Percentiles rank a stretch among this genome's conserved stretches.
These are phyloP conservation scores for Drosophila burlai DNA, from an alignment of 1,140 invertebrate species.

Conservation along the genomic window DNA sequence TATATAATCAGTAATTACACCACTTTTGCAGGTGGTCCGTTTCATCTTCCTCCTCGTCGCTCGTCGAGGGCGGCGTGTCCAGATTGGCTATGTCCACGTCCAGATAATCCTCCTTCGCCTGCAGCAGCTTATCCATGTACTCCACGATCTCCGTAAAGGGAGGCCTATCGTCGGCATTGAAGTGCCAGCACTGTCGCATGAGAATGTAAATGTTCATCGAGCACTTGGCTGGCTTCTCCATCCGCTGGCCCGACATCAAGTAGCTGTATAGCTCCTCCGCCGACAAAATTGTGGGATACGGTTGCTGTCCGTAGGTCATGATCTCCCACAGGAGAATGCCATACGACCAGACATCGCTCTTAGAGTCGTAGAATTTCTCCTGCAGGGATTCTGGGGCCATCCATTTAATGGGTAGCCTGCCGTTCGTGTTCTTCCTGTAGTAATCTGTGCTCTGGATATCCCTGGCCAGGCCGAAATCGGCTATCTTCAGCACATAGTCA, in stretches of 20 bases:
- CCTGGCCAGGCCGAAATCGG: conserved; percentile 98
- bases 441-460: conserved; percentile 98
- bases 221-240: conserved; percentile 98
- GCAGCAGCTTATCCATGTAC: conserved; percentile 94
- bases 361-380: conserved; percentile 96
- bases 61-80: conserved; percentile 94
- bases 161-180: conserved; percentile 93
- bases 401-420: conserved; percentile 98
- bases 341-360: conserved; percentile 99
- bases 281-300: conserved; percentile 92
- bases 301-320: conserved; percentile 96
- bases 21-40: conserved; percentile 84
- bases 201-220: conserved; percentile 96
- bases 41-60: conserved; percentile 87
- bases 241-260: conserved; percentile 94
- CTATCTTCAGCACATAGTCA: conserved; percentile 97
- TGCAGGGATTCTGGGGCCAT: conserved; percentile 99
- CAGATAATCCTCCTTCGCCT: conserved; percentile 95
- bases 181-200: conserved; percentile 98
- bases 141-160: conserved; percentile 95
- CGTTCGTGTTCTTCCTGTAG: conserved; percentile 98
- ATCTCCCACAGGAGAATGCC: conserved; percentile 98
- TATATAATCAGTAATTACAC: conserved; percentile 55
- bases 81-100: conserved; percentile 92
- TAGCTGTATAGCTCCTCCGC: conserved; percentile 94